phyloP scores from a whole-genome alignment of 2,113 vertebrate genomes.

The Nannobrachium achirus region DNA sequence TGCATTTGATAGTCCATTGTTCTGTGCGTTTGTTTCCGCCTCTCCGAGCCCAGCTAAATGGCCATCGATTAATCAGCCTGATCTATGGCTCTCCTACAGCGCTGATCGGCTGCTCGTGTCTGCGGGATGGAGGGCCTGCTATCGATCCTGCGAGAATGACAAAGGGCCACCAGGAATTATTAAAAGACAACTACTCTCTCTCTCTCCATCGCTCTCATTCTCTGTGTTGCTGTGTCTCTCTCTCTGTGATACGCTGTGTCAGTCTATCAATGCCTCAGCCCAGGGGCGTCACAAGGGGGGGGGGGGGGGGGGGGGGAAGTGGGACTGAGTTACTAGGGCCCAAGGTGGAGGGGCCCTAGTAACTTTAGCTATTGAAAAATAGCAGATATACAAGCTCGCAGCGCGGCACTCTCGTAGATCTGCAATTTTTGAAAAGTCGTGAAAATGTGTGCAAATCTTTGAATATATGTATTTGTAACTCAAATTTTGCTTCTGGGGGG shows the following conservation, averaged over 20 bases:
- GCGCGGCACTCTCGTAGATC: no score
- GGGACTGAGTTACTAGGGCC: no score
- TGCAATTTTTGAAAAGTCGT: no score
- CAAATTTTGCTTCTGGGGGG: no score
- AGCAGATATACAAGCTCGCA: no score
- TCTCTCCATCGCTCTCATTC: constrained; percentile 2
- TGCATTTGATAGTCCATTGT: constrained; percentile 73
- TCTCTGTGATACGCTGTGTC: not conserved
- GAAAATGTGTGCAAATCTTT: no score
- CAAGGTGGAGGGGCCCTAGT: no score
- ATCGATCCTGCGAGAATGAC: constrained; percentile 71
- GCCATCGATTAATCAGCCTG: constrained; percentile 78
- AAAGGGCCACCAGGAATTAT: constrained; percentile 77
- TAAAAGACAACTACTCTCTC: constrained; percentile 69
- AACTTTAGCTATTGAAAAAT: no score
- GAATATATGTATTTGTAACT: no score
- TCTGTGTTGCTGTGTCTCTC: not conserved
- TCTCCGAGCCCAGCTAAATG: constrained; percentile 74
- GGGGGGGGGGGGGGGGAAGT: no score
- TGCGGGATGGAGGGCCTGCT: constrained; percentile 56
- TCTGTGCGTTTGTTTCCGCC: constrained; percentile 70
- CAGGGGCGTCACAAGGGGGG: no score
- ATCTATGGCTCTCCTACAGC: constrained; percentile 69
- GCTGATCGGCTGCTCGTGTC: constrained; percentile 70
- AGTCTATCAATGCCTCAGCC: not conserved